Conservation (phyloP, 2,888 invertebrate species). For the Chorisops tibialis region DNA sequence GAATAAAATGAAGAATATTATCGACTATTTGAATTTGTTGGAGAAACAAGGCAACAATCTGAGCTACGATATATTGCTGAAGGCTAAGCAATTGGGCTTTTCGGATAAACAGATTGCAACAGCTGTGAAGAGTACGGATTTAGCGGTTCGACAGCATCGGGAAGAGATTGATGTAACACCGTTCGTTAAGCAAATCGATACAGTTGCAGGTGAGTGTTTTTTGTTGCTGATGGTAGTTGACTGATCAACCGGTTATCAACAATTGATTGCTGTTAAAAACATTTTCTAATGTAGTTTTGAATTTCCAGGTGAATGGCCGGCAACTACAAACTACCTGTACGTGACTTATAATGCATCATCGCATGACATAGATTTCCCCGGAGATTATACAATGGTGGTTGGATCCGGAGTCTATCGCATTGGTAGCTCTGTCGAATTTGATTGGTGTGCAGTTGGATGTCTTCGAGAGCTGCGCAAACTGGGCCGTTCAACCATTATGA, state of each 20-base stretch:
- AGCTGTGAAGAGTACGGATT: conserved; percentile 81
- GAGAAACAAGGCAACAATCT: conserved; percentile 64
- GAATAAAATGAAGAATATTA: conserved; percentile 89
- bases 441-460: conserved; percentile 99
- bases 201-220: conserved; percentile 85
- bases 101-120: conserved; percentile 94
- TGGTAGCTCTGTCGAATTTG: conserved; percentile 99
- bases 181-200: conserved; percentile 95
- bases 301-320: conserved; percentile 81
- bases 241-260: no score
- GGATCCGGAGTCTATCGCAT: conserved; percentile 96
- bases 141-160: conserved; percentile 73
- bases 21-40: conserved; percentile 65
- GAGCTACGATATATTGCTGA: conserved; percentile 61
- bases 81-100: conserved; percentile 91
- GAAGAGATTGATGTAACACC: conserved; percentile 76
- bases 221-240: no score
- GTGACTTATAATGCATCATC: conserved; percentile 87
- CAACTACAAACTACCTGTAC: conserved; percentile 97
- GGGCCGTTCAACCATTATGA: conserved; percentile 91
- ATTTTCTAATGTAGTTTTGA: no score
- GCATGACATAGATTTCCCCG: conserved; percentile 80
- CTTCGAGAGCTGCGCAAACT: conserved; percentile 84
- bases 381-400: conserved; percentile 80
- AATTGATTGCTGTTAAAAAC: no score